These are phyloP conservation scores for Neuroterus valhalla DNA, from an alignment of 1,140 invertebrate species.

Conservation along the genomic window DNA sequence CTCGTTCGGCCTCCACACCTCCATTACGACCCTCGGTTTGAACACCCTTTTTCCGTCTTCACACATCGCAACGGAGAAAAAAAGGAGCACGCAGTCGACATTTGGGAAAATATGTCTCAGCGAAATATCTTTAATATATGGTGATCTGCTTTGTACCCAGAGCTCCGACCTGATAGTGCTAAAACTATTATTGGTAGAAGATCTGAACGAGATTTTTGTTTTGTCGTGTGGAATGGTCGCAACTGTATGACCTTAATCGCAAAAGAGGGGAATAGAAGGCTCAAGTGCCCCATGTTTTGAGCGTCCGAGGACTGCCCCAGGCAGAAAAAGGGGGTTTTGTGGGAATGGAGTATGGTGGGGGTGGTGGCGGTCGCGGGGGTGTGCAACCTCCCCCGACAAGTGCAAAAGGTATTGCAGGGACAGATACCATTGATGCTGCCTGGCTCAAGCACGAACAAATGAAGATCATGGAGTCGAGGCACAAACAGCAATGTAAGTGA, in stretches of 20 bases:
- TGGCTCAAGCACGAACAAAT: conserved; percentile 75
- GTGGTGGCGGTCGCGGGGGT: conserved; percentile 66
- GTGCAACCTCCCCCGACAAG: conserved; percentile 69
- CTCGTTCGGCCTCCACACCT: conserved; percentile 43
- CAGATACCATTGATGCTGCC: conserved; percentile 72
- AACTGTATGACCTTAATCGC: background rate
- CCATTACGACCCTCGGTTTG: background rate
- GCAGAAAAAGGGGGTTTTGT: conserved; percentile 59
- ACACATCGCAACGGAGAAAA: background rate
- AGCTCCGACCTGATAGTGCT: background rate
- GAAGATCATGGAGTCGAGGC: conserved; percentile 73
- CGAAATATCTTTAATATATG: background rate
- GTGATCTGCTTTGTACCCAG: background rate
- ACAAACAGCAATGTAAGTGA: conserved; percentile 68
- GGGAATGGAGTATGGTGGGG: conserved; percentile 71
- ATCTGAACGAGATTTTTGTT: background rate
- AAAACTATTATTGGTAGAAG: too few relatives aligned
- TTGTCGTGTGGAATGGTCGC: background rate
- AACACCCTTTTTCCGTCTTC: background rate
- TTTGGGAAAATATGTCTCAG: background rate
- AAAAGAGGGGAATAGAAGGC: conserved; percentile 40
- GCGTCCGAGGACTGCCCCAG: conserved; percentile 51
- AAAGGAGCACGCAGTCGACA: background rate
- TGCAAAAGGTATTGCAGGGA: conserved; percentile 64
- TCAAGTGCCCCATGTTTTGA: conserved; percentile 53